These are phyloP conservation scores for Rhagonycha lutea DNA, from an alignment of 2,888 invertebrate genomes.

Conservation along the genomic window DNA sequence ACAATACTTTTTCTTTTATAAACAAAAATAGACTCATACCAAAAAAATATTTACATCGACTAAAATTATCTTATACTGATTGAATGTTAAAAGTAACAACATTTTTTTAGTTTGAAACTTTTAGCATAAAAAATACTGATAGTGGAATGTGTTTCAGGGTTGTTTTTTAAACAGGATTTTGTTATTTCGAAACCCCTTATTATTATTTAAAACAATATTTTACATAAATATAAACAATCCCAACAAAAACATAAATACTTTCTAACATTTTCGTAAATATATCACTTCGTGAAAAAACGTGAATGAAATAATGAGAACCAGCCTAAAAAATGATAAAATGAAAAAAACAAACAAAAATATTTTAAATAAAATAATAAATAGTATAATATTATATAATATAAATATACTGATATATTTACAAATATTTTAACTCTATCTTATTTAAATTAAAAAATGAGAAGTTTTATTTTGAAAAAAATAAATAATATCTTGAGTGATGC, in stretches of 20 bases:
- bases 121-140: conserved; percentile 47
- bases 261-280: conserved; percentile 40
- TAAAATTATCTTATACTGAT: conserved; percentile 2
- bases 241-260: conserved; percentile 24
- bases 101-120: conserved; percentile 40
- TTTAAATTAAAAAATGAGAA: conserved; percentile 28
- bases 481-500: conserved; percentile 29
- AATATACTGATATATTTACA: conserved; percentile 31
- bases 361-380: conserved; percentile 33
- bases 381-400: conserved; percentile 12
- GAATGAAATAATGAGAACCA: conserved; percentile 35
- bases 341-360: conserved; percentile 28
- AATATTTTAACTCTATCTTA: neutral
- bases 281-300: conserved; percentile 35
- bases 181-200: conserved; percentile 1
- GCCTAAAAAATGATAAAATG: conserved; percentile 22
- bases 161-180: neutral
- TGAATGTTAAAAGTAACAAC: neutral
- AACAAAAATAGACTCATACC: neutral
- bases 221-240: conserved; percentile 7
- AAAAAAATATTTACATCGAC: neutral
- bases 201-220: conserved; percentile 9
- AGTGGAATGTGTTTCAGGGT: conserved; percentile 46
- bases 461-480: conserved; percentile 34
- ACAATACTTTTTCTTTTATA: neutral